Base-by-base conservation (phyloP, 1,140 invertebrate species). In the Lerema accius region DNA sequence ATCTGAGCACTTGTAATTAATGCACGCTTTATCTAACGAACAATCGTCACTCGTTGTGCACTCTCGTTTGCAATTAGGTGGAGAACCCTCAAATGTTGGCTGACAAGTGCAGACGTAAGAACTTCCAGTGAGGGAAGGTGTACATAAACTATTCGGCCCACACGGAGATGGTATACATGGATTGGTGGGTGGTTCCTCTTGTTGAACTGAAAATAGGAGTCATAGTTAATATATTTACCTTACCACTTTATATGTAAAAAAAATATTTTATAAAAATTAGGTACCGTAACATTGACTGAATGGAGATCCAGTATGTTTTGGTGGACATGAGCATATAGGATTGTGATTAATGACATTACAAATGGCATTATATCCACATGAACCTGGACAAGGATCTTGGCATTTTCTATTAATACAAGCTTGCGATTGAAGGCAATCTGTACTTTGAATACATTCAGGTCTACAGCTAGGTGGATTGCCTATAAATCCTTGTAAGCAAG, bases 401-500 rank as follows among this genome's bases (percentile, higher is more conserved):
- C 96, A 96, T 91, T 96, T 95, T 67, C 94, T 92, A 80, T 95
- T 95, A 16, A 95, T 91, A 78, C 95, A 96, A 0, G 95, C 94
- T 61, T 93, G 88, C 55, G 92, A 92, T 26, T 92, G 89, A 15
- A 92, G 70, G 87, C 95, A 95, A 73, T 96, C 95, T 1, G 94
- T 93, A 81, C 94, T 96, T 49, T 94, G 92, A 53, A 95, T 93
- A 86, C 95, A 96, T 80, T 96, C 95, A 13, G 95, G 93, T 64
- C 95, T 92, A 82, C 95, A 96, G 65, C 92, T 92, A 1, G 95
- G 95, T 46, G 95, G 94, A 70, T 92, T 94, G 42, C 95, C 95
- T 16, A 94, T 90, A 75, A 93, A 96, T 43, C 92, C 93, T 53
- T 91, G 83, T 28, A 95, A 55, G 78, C 95, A 96, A 14, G 94